Conservation (phyloP, 1,140 invertebrate genomes). For the Lepidurus couesii region DNA sequence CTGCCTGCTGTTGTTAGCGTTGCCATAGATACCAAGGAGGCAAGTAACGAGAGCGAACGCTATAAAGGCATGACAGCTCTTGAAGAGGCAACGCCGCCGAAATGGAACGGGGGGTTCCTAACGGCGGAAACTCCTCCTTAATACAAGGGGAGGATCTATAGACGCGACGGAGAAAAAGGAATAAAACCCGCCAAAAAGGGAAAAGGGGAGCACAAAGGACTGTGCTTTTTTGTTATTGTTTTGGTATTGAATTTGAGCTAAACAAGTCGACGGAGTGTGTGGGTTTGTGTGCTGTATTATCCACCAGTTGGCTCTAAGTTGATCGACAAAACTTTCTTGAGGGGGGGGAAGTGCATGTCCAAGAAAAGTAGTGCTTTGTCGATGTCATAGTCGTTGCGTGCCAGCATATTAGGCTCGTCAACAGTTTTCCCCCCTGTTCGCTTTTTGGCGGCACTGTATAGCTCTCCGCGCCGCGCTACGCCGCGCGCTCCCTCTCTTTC, state of each 20-base stretch:
- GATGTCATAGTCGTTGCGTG: constrained; percentile 8
- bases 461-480: neutral
- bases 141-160: constrained; percentile 19
- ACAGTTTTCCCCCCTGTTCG: neutral
- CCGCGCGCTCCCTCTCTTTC: neutral
- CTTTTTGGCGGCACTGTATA: neutral
- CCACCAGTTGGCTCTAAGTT: no score
- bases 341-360: neutral
- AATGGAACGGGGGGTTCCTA: neutral
- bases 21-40: constrained; percentile 12
- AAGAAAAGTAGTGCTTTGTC: neutral
- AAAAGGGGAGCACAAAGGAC: neutral
- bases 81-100: constrained; percentile 16
- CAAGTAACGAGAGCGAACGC: constrained; percentile 20
- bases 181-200: neutral
- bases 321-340: neutral
- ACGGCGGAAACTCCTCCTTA: constrained; percentile 1
- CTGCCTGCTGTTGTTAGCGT: constrained; percentile 17
- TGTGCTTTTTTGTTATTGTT: no score
- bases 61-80: constrained; percentile 22
- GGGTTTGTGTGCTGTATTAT: no score
- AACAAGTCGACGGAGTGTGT: no score
- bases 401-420: neutral
- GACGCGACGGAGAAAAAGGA: neutral
- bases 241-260: no score